Base-by-base conservation (phyloP, 1,140 invertebrate genomes). In the Octopus sinensis region DNA sequence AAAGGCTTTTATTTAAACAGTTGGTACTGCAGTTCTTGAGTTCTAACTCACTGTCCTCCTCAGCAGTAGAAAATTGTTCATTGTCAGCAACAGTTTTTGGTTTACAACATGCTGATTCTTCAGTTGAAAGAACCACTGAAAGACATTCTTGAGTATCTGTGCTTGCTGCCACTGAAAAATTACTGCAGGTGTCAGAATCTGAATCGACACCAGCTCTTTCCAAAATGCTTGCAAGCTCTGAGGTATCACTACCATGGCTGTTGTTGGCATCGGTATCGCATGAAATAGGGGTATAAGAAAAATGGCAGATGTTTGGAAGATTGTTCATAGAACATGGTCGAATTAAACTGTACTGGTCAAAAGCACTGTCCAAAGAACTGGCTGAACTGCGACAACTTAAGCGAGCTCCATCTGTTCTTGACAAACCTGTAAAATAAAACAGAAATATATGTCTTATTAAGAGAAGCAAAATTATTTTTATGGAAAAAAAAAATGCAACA, bases 331-430 rank as follows among this genome's bases (percentile, higher is more conserved):
- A 68, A 68, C 12, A n/a, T 12, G 12, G 62, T 13, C 62, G 12
- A 68, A n/a, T 13, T n/a, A 68, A 13, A n/a, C 12, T 68, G 62
- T 68, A 68, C 12, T 13, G n/a, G n/a, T 68, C 62, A 68, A 68
- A n/a, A 68, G 12, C n/a, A n/a, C 62, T 68, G 62, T 68, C 62
- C 62, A 68, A n/a, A 68, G 62, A 68, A 68, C 62, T 68, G 62
- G 62, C 62, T 68, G 62, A 68, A n/a, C 62, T 68, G 12, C 62
- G 62, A 12, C 12, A 13, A n/a, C 62, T 68, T 43, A 43, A 43
- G 30, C 30, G 30, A 43, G 30, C 30, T 43, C 30, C 30, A 43
- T 43, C 30, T 43, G 30, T 43, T 43, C 30, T 43, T 43, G 30
- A 43, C 30, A 43, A 43, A 43, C 30, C 30, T 43, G 30, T 43